A percentile compares a stretch with the other conserved stretches of the same genome.
Conservation (phyloP, 2,113 vertebrate genomes). For the Hoplias malabaricus region DNA sequence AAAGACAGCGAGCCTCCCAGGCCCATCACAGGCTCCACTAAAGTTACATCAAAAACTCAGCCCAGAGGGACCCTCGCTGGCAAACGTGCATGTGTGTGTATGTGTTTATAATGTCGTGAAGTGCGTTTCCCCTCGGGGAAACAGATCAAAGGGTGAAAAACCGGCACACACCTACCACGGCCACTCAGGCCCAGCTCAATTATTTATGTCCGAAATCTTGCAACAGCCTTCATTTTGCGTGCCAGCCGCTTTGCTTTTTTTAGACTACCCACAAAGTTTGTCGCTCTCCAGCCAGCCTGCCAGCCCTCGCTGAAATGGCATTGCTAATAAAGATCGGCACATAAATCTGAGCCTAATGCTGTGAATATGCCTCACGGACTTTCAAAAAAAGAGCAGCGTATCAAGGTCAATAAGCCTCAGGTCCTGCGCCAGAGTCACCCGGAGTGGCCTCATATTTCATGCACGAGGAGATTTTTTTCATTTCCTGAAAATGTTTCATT, state of each 20-base stretch:
- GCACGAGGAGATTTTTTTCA: not conserved
- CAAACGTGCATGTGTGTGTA: not conserved
- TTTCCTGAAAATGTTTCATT: not conserved
- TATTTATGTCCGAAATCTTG: not conserved
- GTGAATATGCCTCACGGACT: not conserved
- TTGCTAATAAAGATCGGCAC: not conserved
- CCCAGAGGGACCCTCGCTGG: slow-evolving; percentile 22
- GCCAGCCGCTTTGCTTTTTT: not conserved
- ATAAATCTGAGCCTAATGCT: not conserved
- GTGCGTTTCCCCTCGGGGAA: not conserved
- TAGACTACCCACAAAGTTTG: not conserved
- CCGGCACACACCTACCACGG: slow-evolving; percentile 8
- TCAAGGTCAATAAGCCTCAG: not conserved
- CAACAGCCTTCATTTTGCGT: not conserved
- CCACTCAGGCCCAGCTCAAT: not conserved
- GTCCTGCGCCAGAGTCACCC: not conserved
- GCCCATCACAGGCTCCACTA: slow-evolving; percentile 21
- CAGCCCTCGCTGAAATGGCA: not conserved
- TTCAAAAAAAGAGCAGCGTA: not conserved
- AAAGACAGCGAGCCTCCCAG: slow-evolving; percentile 1
- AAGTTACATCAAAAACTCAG: slow-evolving; percentile 35
- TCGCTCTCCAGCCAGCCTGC: not conserved
- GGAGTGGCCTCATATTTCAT: not conserved
- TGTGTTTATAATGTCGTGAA: not conserved
- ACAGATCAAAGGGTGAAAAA: slow-evolving; percentile 1